Evolutionary conservation across 2,797 vertebrate genomes (phyloP), one percentile per base, ranked within the genome.

Genomic region (Lacerta agilis): DNA sequence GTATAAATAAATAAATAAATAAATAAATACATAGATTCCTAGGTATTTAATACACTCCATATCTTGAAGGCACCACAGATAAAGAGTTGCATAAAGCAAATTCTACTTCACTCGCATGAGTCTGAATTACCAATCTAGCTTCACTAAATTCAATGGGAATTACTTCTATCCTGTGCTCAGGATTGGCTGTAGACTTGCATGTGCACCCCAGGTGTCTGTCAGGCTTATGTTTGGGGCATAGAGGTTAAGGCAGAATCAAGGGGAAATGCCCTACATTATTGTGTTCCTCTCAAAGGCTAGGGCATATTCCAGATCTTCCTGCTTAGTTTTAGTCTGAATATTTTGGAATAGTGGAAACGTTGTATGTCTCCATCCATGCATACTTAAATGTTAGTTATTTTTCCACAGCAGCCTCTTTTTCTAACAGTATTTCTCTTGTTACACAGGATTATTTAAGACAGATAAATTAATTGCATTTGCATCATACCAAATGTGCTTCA

Each of bases 391-490:
- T 79, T 69, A 38, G 87, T 45, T 43, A 81, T 43, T 69, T 69
- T 79, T 83, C 18, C n/a, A 83, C n/a, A 55, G n/a, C 2, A 8
- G 8, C 69, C 64, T n/a, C 38, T 36, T 38, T 72, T 29, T 29
- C 76, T 18, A 91, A 33, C 8, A 79, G 66, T 84, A 72, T 79
- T 83, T 79, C 64, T 58, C 38, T 58, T 82, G 33, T 85, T 88
- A 83, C 83, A 11, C 23, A 6, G 83, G 29, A 87, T 90, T 6
- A 82, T 87, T 90, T 85, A 83, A 84, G 61, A 79, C 4, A 73
- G 87, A 64, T 87, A 89, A 27, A 80, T 87, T 73, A 91, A 89
- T 69, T 77, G 80, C 82, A 87, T 91, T 90, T 89, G 81, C 86
- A 91, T 90, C 88, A 80, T 1, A 84, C 61, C 82, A 85, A 93